A percentile compares a stretch with the other conserved stretches of the same genome.
Evolutionary conservation across 2,888 invertebrate species (phyloP).

Genomic region (Zhuqinia jingwanae): DNA sequence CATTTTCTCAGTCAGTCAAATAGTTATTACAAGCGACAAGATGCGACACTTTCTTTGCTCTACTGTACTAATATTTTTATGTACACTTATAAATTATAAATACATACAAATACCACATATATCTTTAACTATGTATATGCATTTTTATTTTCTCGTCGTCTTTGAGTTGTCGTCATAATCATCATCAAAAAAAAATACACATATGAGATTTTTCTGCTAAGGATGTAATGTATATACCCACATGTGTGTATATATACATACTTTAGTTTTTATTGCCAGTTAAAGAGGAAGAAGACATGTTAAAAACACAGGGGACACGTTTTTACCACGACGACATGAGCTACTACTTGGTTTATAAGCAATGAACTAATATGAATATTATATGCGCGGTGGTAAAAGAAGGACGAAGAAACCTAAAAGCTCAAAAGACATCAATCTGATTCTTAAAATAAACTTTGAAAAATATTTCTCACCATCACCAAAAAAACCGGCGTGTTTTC

Average conservation of each 20-base stretch:
- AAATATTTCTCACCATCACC: slow-evolving; percentile 66
- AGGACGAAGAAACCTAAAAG: slow-evolving; percentile 49
- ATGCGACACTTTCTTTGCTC: slow-evolving; percentile 56
- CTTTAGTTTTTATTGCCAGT: slow-evolving; percentile 43
- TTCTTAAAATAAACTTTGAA: slow-evolving; percentile 79
- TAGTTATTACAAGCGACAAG: slow-evolving; percentile 67
- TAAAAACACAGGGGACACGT: slow-evolving; percentile 66
- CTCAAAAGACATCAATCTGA: slow-evolving; percentile 78
- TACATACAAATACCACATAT: not conserved
- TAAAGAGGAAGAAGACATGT: slow-evolving; percentile 43
- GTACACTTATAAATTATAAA: not conserved
- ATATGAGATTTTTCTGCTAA: slow-evolving; percentile 36
- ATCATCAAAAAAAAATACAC: slow-evolving; percentile 36
- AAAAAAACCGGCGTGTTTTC: slow-evolving; percentile 50
- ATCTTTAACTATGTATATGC: not conserved
- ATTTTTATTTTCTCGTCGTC: slow-evolving; percentile 29
- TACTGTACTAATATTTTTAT: not conserved
- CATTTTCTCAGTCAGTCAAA: slow-evolving; percentile 61
- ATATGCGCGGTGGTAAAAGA: slow-evolving; percentile 10
- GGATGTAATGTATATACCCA: too few species aligned
- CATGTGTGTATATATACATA: not conserved
- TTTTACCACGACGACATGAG: slow-evolving; percentile 34
- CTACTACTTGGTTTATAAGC: slow-evolving; percentile 39
- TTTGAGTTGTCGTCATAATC: slow-evolving; percentile 13
- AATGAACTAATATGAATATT: slow-evolving; percentile 24